These are phyloP conservation scores for Passer domesticus DNA, from an alignment of 2,113 vertebrate genomes.

Conservation along the genomic window DNA sequence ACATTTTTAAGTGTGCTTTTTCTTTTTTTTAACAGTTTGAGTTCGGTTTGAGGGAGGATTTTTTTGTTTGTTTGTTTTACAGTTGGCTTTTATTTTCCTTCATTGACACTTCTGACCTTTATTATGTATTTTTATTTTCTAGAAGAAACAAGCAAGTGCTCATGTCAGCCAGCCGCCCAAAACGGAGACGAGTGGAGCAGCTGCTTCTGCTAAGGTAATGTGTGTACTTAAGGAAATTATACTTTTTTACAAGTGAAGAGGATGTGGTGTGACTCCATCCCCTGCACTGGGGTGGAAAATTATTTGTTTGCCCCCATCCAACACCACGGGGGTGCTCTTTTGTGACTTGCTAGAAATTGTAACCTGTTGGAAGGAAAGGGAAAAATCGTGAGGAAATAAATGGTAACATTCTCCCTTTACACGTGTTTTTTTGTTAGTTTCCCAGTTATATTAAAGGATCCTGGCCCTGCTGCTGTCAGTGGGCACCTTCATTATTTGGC, in stretches of 20 bases:
- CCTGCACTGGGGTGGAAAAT: fast-evolving
- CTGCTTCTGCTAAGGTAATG: not conserved
- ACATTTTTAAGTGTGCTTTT: not conserved
- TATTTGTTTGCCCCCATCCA: not conserved
- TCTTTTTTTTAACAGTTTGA: not conserved
- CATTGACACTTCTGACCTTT: not conserved
- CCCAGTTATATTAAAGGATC: not conserved
- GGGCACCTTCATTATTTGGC: not conserved
- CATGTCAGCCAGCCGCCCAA: not conserved
- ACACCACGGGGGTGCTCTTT: not conserved
- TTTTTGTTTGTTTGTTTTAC: not conserved
- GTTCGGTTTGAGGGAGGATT: fast-evolving
- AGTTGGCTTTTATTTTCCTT: not conserved
- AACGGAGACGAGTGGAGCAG: not conserved
- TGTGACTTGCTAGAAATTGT: not conserved
- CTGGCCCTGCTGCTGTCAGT: fast-evolving
- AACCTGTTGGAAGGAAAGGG: not conserved
- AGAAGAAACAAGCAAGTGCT: not conserved
- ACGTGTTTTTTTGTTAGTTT: not conserved
- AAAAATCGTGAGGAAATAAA: not conserved
- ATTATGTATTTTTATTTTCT: not conserved
- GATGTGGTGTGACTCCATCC: not conserved
- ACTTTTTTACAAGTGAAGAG: not conserved
- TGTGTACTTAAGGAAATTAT: not conserved
- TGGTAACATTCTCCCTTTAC: not conserved